Evolutionary conservation across 2,888 invertebrate genomes (phyloP).

Genomic region (Diplazon laetatorius): DNA sequence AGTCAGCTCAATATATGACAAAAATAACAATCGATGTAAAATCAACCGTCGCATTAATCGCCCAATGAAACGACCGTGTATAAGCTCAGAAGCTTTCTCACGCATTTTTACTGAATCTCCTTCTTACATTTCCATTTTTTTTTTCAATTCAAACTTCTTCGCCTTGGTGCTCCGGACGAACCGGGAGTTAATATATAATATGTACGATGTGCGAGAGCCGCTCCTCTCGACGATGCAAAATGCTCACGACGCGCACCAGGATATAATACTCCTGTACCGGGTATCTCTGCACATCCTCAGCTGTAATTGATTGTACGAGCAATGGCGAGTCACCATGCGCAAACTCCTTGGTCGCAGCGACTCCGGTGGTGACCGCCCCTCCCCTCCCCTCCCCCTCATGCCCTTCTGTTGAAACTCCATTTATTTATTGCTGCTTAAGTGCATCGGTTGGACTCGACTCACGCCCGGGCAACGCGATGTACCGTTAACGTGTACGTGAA

Average conservation of each 20-base stretch:
- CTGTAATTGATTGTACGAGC: conserved; percentile 68
- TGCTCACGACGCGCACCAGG: conserved; percentile 51
- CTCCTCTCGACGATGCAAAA: conserved; percentile 63
- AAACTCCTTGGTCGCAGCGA: conserved; percentile 25
- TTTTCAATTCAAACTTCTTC: conserved; percentile 51
- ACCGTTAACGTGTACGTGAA: conserved; percentile 55
- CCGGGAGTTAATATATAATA: conserved; percentile 69
- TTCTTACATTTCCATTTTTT: conserved; percentile 25
- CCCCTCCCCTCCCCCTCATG: too few species aligned
- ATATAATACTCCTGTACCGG: conserved; percentile 58
- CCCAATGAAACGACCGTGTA: neutral
- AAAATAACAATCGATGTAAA: neutral
- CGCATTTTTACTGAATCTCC: neutral
- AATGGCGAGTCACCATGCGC: conserved; percentile 46
- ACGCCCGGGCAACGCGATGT: conserved; percentile 57
- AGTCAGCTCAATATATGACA: neutral
- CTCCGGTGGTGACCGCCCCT: conserved; percentile 33
- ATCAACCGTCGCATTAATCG: neutral
- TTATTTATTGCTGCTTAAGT: conserved; percentile 67
- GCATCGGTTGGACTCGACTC: conserved; percentile 53
- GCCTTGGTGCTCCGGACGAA: conserved; percentile 73
- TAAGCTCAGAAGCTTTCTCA: neutral
- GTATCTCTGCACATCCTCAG: conserved; percentile 59
- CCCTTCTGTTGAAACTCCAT: conserved; percentile 63
- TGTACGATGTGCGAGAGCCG: conserved; percentile 67